Evolutionary conservation across 2,113 vertebrate genomes (phyloP), one percentile per base, ranked within the genome.

Genomic region (Atlantisia rogersi): DNA sequence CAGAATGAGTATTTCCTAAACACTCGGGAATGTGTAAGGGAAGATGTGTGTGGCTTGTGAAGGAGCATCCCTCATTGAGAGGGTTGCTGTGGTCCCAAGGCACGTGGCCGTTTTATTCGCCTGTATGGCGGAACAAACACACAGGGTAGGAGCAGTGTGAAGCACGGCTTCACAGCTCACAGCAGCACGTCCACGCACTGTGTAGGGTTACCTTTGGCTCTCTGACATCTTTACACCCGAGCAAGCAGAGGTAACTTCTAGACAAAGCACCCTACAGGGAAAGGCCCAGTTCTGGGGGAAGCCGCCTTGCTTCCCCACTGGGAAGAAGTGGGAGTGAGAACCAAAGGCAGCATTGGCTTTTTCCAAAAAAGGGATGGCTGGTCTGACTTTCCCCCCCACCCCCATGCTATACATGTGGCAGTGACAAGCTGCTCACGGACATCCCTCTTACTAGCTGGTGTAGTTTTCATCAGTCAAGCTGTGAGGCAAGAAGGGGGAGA

Each of bases 321-420:
- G 79, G 92, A 92, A 94, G 91, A 91, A 95, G 64, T 40, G 13
- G 62, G 46, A 86, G 44, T 58, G 59, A 87, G 79, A 94, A 91
- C 26, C 40, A 92, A 88, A 97, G 86, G 50, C 69, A 76, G 55
- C 11, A 2, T 73, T 92, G 84, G 67, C 62, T 90, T 90, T 67
- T 96, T 69, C 92, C 91, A 96, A 94, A 97, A 97, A 67, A 95
- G 83, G 95, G 77, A 37, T 73, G 82, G 82, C 80, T 91, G 86
- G 50, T 82, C 75, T 70, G 80, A 48, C 77, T 53, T 40, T 46
- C 12, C 4, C 4, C 7, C 11, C 4, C 3, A 3, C 1, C 16
- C 39, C 48, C 12, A 31, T 70, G 68, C 60, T 94, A 26, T 82
- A 70, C 53, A 44, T 58, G 87, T 59, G 37, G 75, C 37, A 32